Evolutionary conservation across 1,140 invertebrate species (phyloP).

Genomic region (Drosophila kepulauana): DNA sequence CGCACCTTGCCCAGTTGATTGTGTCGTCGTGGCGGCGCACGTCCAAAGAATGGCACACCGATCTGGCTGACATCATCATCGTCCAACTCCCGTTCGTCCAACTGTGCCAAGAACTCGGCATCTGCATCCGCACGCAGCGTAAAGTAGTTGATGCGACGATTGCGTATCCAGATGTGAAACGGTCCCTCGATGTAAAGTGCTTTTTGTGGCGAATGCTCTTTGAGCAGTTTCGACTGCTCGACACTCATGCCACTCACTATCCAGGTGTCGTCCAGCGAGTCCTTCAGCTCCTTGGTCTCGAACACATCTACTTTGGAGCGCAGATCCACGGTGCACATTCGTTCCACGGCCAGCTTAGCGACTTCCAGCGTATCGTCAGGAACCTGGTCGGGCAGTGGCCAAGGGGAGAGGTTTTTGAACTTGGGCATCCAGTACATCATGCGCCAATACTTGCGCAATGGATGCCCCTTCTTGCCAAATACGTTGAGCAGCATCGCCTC

Average conservation of each 20-base stretch:
- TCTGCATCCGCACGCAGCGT: conserved; percentile 90
- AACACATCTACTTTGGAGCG: conserved; percentile 90
- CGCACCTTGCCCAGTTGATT: conserved; percentile 85
- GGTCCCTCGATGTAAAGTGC: conserved; percentile 96
- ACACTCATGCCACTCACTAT: conserved; percentile 95
- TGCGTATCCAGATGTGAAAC: conserved; percentile 92
- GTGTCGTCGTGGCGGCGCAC: conserved; percentile 62
- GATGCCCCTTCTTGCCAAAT: conserved; percentile 93
- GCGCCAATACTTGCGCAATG: conserved; percentile 93
- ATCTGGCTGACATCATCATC: conserved; percentile 89
- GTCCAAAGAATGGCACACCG: conserved; percentile 87
- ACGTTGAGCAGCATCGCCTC: conserved; percentile 92
- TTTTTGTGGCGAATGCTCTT: conserved; percentile 88
- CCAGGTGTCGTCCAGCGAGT: conserved; percentile 96
- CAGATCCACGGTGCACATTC: conserved; percentile 95
- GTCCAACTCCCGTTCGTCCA: conserved; percentile 68
- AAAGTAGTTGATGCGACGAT: conserved; percentile 93
- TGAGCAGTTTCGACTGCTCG: conserved; percentile 90
- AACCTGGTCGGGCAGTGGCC: conserved; percentile 91
- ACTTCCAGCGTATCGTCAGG: conserved; percentile 92
- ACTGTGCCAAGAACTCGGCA: conserved; percentile 64
- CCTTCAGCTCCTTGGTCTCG: conserved; percentile 89
- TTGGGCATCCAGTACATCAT: conserved; percentile 99
- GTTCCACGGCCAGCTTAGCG: conserved; percentile 93
- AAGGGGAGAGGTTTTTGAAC: conserved; percentile 96